These are phyloP conservation scores for Polia nebulosa DNA, from an alignment of 2,888 invertebrate genomes.

Conservation along the genomic window DNA sequence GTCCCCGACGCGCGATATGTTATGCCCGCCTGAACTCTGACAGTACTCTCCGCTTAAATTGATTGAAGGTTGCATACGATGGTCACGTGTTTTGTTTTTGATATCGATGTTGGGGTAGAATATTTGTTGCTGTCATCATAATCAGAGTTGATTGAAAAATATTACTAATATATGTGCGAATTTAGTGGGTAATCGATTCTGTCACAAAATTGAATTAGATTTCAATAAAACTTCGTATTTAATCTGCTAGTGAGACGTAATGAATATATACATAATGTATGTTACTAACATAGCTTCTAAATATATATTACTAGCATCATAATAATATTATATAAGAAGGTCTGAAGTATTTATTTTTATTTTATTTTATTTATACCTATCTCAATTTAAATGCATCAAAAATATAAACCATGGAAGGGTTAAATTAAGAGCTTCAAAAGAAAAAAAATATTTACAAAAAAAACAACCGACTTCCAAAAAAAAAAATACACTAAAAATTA, in stretches of 20 bases:
- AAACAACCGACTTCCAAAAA: no score
- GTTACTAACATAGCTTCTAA: no score
- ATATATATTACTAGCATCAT: no score
- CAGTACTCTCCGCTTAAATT: conserved; percentile 72
- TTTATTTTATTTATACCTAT: no score
- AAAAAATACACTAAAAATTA: no score
- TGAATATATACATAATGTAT: no score
- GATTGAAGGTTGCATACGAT: conserved; percentile 71
- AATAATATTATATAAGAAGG: no score
- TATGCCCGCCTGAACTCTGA: conserved; percentile 79
- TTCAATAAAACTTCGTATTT: not conserved
- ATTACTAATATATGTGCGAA: not conserved
- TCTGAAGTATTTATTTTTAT: no score
- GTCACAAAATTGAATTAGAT: not conserved
- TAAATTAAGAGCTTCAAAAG: not conserved
- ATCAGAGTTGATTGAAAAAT: not conserved
- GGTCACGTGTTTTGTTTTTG: conserved; percentile 53
- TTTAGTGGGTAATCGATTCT: not conserved
- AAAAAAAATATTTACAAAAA: no score
- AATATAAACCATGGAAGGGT: no score
- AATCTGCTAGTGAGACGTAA: not conserved
- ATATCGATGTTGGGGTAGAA: conserved; percentile 27
- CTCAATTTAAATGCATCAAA: no score
- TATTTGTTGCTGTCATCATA: conserved; percentile 1
- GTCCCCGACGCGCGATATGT: conserved; percentile 78